phyloP scores from a whole-genome alignment of 1,140 invertebrate species.

The Polypedilum pembai region DNA sequence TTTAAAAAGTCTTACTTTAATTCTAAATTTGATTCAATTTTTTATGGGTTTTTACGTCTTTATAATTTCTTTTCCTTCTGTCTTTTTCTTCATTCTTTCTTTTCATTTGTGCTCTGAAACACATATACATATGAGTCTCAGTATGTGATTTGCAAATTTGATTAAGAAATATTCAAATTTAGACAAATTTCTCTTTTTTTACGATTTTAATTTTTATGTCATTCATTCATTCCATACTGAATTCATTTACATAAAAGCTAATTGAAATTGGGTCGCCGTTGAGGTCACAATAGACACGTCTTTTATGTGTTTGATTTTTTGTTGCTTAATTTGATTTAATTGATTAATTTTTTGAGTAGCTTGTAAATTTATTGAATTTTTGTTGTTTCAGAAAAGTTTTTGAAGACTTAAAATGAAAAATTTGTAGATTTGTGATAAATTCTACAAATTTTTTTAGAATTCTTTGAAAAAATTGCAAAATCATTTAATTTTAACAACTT shows the following conservation, averaged over 20 bases:
- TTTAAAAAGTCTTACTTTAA: too few species aligned
- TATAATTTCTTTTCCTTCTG: background rate
- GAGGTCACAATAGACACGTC: background rate
- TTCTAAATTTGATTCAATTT: too few species aligned
- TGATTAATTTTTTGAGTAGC: too few species aligned
- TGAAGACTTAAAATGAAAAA: too few species aligned
- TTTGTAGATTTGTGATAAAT: too few species aligned
- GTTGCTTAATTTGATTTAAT: background rate
- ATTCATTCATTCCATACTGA: background rate
- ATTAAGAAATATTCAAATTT: background rate
- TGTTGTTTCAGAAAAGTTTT: too few species aligned
- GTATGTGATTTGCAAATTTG: conserved; percentile 17
- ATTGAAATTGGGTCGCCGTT: background rate
- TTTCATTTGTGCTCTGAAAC: background rate
- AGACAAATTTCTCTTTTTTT: background rate
- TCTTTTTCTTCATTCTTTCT: background rate
- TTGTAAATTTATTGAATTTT: too few species aligned
- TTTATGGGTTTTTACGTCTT: background rate
- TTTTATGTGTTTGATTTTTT: too few species aligned
- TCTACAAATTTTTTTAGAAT: too few species aligned
- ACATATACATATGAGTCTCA: background rate
- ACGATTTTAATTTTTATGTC: background rate
- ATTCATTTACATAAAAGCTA: background rate
- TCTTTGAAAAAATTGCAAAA: too few species aligned
- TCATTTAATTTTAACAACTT: too few species aligned